Evolutionary conservation across 1,140 invertebrate species (phyloP), one percentile per base, ranked within the genome.

Genomic region (Glossosoma conforme): DNA sequence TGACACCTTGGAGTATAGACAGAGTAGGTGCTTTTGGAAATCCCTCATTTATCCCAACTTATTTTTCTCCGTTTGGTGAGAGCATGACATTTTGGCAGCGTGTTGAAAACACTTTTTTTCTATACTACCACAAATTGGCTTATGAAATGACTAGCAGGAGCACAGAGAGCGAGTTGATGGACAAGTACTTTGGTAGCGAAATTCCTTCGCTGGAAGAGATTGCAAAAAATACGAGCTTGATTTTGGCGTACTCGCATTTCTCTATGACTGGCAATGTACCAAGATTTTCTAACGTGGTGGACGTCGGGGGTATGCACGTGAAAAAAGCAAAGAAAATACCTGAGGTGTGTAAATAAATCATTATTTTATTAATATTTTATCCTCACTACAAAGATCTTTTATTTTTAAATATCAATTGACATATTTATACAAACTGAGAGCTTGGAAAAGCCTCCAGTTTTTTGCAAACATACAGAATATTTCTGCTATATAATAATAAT

Each of bases 181-280:
- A 67, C 33, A 75, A 78, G 58, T 75, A 79, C 63, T 75, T 84
- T 20, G 76, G 76, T 8, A 60, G 69, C 13, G 64, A 71, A 44
- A 60, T 81, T 24, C 77, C 79, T 0, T 61, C 75, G 1, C 60
- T 84, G 21, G 64, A 74, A 47, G 76, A 75, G 51, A 64, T 83
- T 1, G 75, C 77, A 2, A 68, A 65, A 15, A 80, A 80, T 28
- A 73, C 73, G 1, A 76, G 74, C 55, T 44, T 83, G 2, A 62
- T 81, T 56, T 68, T 84, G 57, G 72, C 79, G 54, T 82, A 84
- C 65, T 73, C 76, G 13, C 77, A 83, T 62, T 71, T 70, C 54
- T 66, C 75, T 1, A 56, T 77, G n/a, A 72, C 68, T 22, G 68
- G 72, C 4, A 66, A 67, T 43, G 60, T 74, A 40, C 66, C 67